A percentile compares a stretch with the other conserved stretches of the same genome.
Evolutionary conservation across 2,888 invertebrate genomes (phyloP).

Genomic region (Yponomeuta plumbellus): DNA sequence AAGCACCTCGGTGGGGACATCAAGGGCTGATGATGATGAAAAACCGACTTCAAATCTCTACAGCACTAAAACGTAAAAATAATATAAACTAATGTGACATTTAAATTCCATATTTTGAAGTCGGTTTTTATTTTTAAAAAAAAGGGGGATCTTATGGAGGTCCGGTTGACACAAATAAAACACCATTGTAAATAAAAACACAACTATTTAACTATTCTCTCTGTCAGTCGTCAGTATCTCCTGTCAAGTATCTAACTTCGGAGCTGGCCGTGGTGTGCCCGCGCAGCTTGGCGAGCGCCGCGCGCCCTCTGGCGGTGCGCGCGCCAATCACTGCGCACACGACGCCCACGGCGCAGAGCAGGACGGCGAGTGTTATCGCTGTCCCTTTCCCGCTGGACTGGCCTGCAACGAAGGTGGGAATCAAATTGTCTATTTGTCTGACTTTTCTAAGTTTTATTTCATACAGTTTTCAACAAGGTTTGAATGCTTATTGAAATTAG

Average conservation of each 20-base stretch:
- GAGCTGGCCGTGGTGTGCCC: conserved; percentile 40
- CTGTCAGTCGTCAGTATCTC: conserved; percentile 42
- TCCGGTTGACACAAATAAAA: not conserved
- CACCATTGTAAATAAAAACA: conserved; percentile 8
- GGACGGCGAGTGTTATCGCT: not conserved
- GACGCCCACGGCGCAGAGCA: conserved; percentile 16
- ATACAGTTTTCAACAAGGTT: too few species aligned
- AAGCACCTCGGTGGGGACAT: too few species aligned
- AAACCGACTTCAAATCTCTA: too few species aligned
- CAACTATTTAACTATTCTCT: conserved; percentile 16
- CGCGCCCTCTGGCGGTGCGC: conserved; percentile 33
- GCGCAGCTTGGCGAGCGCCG: conserved; percentile 37
- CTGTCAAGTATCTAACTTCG: conserved; percentile 54
- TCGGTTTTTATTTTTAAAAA: too few species aligned
- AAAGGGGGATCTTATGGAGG: too few species aligned
- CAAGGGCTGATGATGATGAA: too few species aligned
- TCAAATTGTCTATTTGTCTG: too few species aligned
- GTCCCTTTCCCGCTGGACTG: not conserved
- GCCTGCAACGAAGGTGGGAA: not conserved
- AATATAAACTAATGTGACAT: too few species aligned
- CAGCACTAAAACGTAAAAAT: too few species aligned
- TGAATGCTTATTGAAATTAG: too few species aligned
- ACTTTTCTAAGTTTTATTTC: too few species aligned
- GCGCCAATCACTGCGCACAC: conserved; percentile 27
- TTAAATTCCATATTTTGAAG: too few species aligned